A percentile compares a stretch with the other conserved stretches of the same genome.
Conservation (phyloP, 2,797 vertebrate genomes). For the Emydoidea blandingii region DNA sequence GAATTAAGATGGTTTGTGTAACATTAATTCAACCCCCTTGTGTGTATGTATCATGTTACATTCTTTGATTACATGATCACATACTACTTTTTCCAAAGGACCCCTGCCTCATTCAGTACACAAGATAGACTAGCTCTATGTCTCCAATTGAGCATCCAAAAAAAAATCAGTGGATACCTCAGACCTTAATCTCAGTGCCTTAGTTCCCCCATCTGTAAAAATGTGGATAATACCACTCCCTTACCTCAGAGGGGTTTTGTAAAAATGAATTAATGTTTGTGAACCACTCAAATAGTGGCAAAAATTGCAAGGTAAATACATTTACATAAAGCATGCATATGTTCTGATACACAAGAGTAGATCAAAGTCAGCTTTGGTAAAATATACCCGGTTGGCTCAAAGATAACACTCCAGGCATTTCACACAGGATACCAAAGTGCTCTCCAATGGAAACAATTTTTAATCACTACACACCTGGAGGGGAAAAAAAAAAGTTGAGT, state of each 20-base stretch:
- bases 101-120: neutral
- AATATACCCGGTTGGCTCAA: slow-evolving; percentile 16
- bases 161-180: too few species aligned
- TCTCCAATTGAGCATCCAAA: neutral
- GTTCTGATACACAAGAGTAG: neutral
- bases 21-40: neutral
- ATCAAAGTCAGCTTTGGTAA: neutral
- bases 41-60: neutral
- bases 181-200: too few species aligned
- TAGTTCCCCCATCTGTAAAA: too few species aligned
- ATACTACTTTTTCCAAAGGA: neutral
- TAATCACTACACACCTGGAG: neutral
- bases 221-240: too few species aligned
- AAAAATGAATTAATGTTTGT: too few species aligned
- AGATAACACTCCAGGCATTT: neutral
- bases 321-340: neutral
- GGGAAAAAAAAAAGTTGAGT: neutral
- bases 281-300: neutral
- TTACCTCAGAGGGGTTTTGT: too few species aligned
- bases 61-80: neutral
- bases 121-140: neutral
- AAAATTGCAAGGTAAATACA: neutral
- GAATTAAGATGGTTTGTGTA: neutral
- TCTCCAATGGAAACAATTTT: neutral
- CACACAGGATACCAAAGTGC: slow-evolving; percentile 11